Base-by-base conservation (phyloP, 2,797 vertebrate species). In the Xenopus petersii region DNA sequence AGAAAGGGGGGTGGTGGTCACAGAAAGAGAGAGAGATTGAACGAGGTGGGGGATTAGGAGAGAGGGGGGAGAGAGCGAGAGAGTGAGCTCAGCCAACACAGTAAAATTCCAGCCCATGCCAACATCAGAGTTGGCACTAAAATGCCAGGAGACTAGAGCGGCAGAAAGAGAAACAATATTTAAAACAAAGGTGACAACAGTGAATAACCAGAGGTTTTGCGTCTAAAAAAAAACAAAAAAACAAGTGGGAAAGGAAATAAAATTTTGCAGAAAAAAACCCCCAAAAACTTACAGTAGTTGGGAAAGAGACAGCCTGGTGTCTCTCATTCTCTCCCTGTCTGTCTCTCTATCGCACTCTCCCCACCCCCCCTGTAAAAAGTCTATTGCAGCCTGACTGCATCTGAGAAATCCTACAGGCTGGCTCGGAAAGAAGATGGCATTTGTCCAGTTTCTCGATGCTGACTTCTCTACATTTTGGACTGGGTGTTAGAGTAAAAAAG, bases 331-430 rank as follows among this genome's bases (percentile, higher is more conserved):
- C 60, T 62, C 26, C 21, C 21, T 62, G n/a, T 60, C 58, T 73
- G 51, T 47, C 60, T 73, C 76, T 26, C 61, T 33, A 58, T 56
- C 70, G 33, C 48, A 51, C 70, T 59, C 58, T 73, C 59, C 58
- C 60, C 26, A 59, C 33, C 26, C 21, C 56, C 46, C 71, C 71
- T 62, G 67, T 65, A 68, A 63, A 78, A 62, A 78, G 65, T 63
- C 70, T 67, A 78, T 73, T 78, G 70, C 75, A 78, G 70, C 55
- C 70, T 73, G 75, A 73, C 75, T 78, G 65, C 75, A 68, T 70
- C 75, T 78, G 75, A 78, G 70, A 78, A 69, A 78, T 78, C 75
- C 72, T 78, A 78, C 75, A 78, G 75, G 75, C 75, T 78, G 75
- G 75, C 75, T 78, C 63, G 75, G 58, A 68, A 49, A 78, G 76